phyloP scores from a whole-genome alignment of 1,140 invertebrate species.

The Brachionus manjavacas region DNA sequence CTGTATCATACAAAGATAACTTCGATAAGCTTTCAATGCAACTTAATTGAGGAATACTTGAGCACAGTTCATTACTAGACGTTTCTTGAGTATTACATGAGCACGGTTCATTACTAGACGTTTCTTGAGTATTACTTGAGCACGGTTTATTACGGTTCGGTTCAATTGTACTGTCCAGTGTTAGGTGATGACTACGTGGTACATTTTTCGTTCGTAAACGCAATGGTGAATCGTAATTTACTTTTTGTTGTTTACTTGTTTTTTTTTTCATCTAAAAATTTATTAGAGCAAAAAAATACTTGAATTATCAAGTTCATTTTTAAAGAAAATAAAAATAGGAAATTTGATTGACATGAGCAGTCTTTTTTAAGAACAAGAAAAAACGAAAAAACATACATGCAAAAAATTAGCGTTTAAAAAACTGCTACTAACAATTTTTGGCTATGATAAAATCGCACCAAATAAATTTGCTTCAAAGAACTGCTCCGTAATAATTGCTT shows the following conservation, averaged over 20 bases:
- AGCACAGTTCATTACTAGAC: not conserved
- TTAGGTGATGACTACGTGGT: not conserved
- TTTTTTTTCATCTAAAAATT: not conserved
- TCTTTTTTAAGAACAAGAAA: not conserved
- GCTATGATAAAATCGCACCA: not conserved
- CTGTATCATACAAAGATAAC: not conserved
- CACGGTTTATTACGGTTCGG: not conserved
- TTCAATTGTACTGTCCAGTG: not conserved
- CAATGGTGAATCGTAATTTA: not conserved
- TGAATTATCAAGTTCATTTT: not conserved
- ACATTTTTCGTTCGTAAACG: not conserved
- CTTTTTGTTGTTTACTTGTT: not conserved
- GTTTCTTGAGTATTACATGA: not conserved
- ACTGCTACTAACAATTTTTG: not conserved
- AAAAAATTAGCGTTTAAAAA: not conserved
- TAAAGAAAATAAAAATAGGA: not conserved
- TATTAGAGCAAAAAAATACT: not conserved
- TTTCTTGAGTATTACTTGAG: not conserved
- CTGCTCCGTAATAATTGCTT: not conserved
- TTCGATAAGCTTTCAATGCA: not conserved
- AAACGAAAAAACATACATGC: not conserved
- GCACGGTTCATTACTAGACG: not conserved
- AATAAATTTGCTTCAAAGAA: not conserved
- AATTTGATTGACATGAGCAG: not conserved
- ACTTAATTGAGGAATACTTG: not conserved